Percentiles rank a stretch among this genome's conserved stretches.
These are phyloP conservation scores for Melanotus villosus DNA, from an alignment of 2,888 invertebrate genomes.

Conservation along the genomic window DNA sequence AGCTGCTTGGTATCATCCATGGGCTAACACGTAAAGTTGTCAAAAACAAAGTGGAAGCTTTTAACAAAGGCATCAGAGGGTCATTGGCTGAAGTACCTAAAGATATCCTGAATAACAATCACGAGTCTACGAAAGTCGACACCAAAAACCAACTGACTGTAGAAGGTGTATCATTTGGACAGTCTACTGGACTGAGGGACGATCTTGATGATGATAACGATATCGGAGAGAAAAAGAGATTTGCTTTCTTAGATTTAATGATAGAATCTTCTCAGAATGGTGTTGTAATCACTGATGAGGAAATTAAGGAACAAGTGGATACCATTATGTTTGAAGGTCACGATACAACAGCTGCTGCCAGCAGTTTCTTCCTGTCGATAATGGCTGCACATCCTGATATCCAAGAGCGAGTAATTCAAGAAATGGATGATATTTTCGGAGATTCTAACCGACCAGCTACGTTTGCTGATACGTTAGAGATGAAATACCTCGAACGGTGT, in stretches of 20 bases:
- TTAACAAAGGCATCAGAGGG: conserved; percentile 68
- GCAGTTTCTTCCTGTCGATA: conserved; percentile 88
- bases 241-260: conserved; percentile 91
- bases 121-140: conserved; percentile 49
- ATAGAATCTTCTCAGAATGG: conserved; percentile 87
- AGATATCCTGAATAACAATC: conserved; percentile 64
- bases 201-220: conserved; percentile 89
- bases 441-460: conserved; percentile 83
- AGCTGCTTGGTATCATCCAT: conserved; percentile 82
- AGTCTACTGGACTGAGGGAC: conserved; percentile 74
- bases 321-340: conserved; percentile 93
- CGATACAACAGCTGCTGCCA: conserved; percentile 88
- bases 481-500: conserved; percentile 87
- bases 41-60: conserved; percentile 75
- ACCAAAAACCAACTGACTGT: conserved; percentile 68
- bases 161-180: conserved; percentile 77
- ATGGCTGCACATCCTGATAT: conserved; percentile 86
- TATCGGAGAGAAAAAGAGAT: conserved; percentile 85
- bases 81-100: conserved; percentile 64
- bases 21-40: conserved; percentile 83
- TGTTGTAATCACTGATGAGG: conserved; percentile 80
- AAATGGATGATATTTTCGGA: conserved; percentile 83
- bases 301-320: conserved; percentile 89
- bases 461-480: conserved; percentile 82
- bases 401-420: conserved; percentile 82